Evolutionary conservation across 2,797 vertebrate genomes (phyloP).

Genomic region (Poeciliopsis turneri): DNA sequence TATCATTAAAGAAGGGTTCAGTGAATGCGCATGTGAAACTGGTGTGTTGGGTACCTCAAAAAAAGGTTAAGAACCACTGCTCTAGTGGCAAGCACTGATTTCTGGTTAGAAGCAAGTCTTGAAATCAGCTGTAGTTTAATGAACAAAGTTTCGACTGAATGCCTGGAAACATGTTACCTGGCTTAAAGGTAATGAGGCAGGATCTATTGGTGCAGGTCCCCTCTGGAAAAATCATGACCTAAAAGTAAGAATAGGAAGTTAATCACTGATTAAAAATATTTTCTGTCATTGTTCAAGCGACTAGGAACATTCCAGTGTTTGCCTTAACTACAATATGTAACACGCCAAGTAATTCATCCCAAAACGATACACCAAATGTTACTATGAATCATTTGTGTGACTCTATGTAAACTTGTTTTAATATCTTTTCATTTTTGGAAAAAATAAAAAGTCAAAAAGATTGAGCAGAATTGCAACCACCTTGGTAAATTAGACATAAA

Average conservation of each 20-base stretch:
- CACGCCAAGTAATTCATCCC: neutral
- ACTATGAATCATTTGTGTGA: neutral
- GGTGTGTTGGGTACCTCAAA: too few relatives aligned
- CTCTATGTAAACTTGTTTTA: neutral
- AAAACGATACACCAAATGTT: neutral
- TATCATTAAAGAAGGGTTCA: too few relatives aligned
- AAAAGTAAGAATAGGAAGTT: conserved; percentile 30
- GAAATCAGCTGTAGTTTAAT: neutral
- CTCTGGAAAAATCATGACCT: conserved; percentile 99
- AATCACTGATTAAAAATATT: neutral
- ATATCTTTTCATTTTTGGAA: neutral
- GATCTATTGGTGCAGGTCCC: conserved; percentile 98
- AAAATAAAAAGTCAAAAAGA: neutral
- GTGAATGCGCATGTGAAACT: too few relatives aligned
- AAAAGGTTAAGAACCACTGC: too few relatives aligned
- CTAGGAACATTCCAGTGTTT: neutral
- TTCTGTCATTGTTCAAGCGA: neutral
- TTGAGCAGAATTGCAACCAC: neutral
- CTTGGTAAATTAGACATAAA: neutral
- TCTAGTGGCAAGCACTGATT: neutral
- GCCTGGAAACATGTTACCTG: conserved; percentile 80
- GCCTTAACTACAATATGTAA: neutral
- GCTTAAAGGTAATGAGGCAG: conserved; percentile 98
- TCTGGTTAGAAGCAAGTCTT: neutral
- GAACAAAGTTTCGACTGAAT: neutral